Percentiles rank a stretch among this genome's conserved stretches.
Conservation (phyloP, 2,113 vertebrate genomes). For the Bucco capensis region DNA sequence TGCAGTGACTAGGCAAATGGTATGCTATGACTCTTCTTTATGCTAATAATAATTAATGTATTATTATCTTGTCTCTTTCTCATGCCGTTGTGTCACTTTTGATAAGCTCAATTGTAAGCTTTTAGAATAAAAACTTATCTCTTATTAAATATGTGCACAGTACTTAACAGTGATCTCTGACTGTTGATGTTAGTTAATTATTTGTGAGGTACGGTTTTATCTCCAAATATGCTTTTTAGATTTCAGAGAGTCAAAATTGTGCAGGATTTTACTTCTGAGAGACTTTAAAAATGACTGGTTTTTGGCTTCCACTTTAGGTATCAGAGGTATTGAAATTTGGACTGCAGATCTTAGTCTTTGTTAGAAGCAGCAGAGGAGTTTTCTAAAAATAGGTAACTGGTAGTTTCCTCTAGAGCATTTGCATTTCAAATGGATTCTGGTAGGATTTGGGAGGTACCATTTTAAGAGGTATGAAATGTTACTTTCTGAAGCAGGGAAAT, state of each 20-base stretch:
- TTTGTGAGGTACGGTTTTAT: background rate
- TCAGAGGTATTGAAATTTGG: background rate
- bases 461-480: background rate
- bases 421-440: background rate
- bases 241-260: background rate
- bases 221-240: background rate
- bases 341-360: conserved; percentile 4
- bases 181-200: background rate
- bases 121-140: conserved; percentile 34
- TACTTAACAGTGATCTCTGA: background rate
- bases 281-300: background rate
- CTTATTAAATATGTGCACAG: background rate
- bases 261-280: background rate
- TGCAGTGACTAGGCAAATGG: conserved; percentile 52
- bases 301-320: background rate
- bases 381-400: conserved; percentile 10
- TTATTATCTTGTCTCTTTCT: conserved; percentile 56
- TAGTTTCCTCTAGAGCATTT: conserved; percentile 30
- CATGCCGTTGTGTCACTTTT: conserved; percentile 22
- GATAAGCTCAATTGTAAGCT: conserved; percentile 51
- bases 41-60: conserved; percentile 44
- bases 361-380: background rate
- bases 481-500: background rate
- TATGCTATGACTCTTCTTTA: conserved; percentile 49
- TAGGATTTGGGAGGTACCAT: background rate